phyloP scores from a whole-genome alignment of 2,797 vertebrate genomes.

The Sarcoramphus papa region DNA sequence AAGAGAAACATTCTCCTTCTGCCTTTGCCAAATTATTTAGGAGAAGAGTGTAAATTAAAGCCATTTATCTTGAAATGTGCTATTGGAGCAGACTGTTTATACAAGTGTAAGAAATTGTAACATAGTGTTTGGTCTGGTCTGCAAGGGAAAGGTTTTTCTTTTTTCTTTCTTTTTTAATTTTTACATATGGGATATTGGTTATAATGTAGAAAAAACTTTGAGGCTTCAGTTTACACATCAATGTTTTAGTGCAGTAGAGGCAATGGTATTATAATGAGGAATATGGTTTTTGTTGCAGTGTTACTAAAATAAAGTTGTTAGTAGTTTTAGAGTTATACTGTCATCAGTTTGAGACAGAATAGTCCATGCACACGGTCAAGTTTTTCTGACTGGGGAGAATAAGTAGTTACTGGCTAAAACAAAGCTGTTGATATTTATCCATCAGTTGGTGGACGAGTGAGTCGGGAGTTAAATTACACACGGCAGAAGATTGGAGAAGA shows the following conservation, averaged over 20 bases:
- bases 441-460: constrained; percentile 95
- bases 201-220: background rate
- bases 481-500: constrained; percentile 98
- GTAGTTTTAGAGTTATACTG: background rate
- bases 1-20: constrained; percentile 53
- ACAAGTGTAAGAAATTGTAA: constrained; percentile 71
- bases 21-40: constrained; percentile 61
- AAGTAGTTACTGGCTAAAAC: constrained; percentile 32
- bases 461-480: constrained; percentile 95
- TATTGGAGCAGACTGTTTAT: constrained; percentile 68
- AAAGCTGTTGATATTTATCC: constrained; percentile 54
- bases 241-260: background rate
- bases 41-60: constrained; percentile 72
- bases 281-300: background rate
- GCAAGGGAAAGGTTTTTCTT: constrained; percentile 36
- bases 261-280: background rate
- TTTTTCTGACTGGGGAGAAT: background rate
- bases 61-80: constrained; percentile 69
- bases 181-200: background rate
- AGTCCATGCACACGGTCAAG: background rate
- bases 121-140: constrained; percentile 61
- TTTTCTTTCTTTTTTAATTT: background rate
- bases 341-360: background rate
- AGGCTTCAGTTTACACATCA: background rate
- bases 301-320: background rate